Evolutionary conservation across 2,113 vertebrate genomes (phyloP).

Genomic region (Arvicanthis niloticus): DNA sequence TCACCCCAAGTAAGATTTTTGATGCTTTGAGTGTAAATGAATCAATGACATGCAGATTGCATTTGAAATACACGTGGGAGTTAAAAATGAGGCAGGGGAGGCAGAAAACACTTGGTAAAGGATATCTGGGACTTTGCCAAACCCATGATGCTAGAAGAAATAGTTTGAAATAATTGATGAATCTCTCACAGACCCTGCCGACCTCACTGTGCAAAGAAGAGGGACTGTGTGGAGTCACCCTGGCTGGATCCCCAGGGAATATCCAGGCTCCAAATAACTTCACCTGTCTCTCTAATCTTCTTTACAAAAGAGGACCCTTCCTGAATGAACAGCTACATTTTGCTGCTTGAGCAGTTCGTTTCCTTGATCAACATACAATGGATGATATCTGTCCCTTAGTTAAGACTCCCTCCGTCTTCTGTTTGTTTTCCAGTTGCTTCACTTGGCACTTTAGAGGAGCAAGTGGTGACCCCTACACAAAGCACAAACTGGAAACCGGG

Average conservation of each 20-base stretch:
- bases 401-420: not conserved
- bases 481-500: not conserved
- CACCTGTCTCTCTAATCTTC: not conserved
- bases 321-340: not conserved
- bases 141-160: conserved; percentile 71
- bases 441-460: not conserved
- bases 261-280: not conserved
- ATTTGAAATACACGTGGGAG: conserved; percentile 81
- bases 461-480: not conserved
- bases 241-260: not conserved
- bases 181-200: conserved; percentile 51
- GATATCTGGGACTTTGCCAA: conserved; percentile 78
- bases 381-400: not conserved
- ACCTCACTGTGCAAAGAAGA: not conserved
- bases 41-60: conserved; percentile 76
- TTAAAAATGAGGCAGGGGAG: conserved; percentile 64
- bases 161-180: conserved; percentile 76
- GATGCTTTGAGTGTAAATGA: conserved; percentile 82
- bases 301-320: not conserved
- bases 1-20: conserved; percentile 79
- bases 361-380: not conserved
- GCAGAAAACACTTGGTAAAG: conserved; percentile 73
- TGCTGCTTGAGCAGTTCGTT: not conserved
- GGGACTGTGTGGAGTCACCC: not conserved
- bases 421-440: not conserved